A percentile compares a stretch with the other conserved stretches of the same genome.
Evolutionary conservation across 2,888 invertebrate species (phyloP).

Genomic region (Hemistola chrysoprasaria): DNA sequence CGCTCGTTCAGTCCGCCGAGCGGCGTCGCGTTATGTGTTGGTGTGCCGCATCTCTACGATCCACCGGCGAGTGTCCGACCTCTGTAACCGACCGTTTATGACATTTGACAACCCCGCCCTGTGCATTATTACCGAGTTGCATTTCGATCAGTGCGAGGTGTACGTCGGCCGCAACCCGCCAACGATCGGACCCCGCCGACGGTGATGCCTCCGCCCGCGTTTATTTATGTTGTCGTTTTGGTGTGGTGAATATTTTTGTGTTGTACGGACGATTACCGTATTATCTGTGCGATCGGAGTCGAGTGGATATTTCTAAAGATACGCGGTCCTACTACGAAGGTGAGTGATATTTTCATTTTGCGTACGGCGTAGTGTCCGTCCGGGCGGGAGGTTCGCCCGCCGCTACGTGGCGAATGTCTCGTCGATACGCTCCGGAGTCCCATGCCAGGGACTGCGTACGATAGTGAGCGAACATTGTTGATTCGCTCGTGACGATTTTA

Average conservation of each 20-base stretch:
- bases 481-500: constrained; percentile 11
- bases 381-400: constrained; percentile 49
- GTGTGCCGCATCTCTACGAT: constrained; percentile 50
- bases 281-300: constrained; percentile 76
- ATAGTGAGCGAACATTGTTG: constrained; percentile 33
- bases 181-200: constrained; percentile 47
- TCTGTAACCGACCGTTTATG: constrained; percentile 75
- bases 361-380: constrained; percentile 43
- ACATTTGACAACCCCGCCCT: constrained; percentile 80
- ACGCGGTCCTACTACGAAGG: constrained; percentile 65
- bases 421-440: constrained; percentile 56
- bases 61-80: constrained; percentile 69
- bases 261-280: constrained; percentile 79
- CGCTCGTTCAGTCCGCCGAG: constrained; percentile 56
- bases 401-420: constrained; percentile 70
- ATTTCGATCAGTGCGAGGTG: constrained; percentile 71
- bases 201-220: constrained; percentile 64
- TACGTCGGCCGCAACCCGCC: constrained; percentile 58
- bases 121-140: constrained; percentile 74
- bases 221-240: constrained; percentile 82
- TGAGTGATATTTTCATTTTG: constrained; percentile 59
- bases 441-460: constrained; percentile 44
- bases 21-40: constrained; percentile 59
- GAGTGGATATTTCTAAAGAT: constrained; percentile 76
- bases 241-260: constrained; percentile 82